phyloP scores from a whole-genome alignment of 2,113 vertebrate genomes.

The Amphilophus citrinellus region DNA sequence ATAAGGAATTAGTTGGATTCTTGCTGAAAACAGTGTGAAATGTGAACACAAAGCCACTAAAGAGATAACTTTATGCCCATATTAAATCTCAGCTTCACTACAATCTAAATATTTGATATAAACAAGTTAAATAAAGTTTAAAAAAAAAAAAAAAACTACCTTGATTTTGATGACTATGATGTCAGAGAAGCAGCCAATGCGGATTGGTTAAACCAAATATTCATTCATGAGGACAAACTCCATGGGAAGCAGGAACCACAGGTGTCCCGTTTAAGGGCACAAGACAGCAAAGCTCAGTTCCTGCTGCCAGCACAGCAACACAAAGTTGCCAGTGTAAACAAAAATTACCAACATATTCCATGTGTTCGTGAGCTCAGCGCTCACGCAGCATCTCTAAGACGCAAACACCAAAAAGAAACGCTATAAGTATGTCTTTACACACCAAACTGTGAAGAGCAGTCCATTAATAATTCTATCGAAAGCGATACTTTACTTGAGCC shows the following conservation, averaged over 20 bases:
- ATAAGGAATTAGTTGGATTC: neutral
- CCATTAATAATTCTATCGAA: constrained; percentile 74
- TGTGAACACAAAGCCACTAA: too few relatives aligned
- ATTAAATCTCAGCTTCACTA: neutral
- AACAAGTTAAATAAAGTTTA: neutral
- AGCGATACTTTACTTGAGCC: constrained; percentile 19
- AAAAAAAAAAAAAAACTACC: neutral
- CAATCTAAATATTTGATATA: neutral
- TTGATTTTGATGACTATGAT: constrained; percentile 3
- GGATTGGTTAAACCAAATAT: neutral
- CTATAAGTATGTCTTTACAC: neutral
- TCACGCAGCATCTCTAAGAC: neutral
- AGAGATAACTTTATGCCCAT: neutral
- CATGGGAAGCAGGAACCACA: constrained; percentile 34
- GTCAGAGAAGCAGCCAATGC: neutral
- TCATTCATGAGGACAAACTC: constrained; percentile 20
- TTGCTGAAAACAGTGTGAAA: neutral
- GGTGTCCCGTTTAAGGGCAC: constrained; percentile 44
- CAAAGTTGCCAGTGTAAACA: constrained; percentile 51
- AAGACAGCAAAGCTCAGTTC: constrained; percentile 16
- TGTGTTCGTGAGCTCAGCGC: neutral
- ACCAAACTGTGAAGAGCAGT: constrained; percentile 7
- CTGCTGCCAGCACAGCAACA: constrained; percentile 34
- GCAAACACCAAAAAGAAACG: neutral
- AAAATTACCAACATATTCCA: constrained; percentile 28